Conservation (phyloP, 2,888 invertebrate species). For the Philaethria dido region DNA sequence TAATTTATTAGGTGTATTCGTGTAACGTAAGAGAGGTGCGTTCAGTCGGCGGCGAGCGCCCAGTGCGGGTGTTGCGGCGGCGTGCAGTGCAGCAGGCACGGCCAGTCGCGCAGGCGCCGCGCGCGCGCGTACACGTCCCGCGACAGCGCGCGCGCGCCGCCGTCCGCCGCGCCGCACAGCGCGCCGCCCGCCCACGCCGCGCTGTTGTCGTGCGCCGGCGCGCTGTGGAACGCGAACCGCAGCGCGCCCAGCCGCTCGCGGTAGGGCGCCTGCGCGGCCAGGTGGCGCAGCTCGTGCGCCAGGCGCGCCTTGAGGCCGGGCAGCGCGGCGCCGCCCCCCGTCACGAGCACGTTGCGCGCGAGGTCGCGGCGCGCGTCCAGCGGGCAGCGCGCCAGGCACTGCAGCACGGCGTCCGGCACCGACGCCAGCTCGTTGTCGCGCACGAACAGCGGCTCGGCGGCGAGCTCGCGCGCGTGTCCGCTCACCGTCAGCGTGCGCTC, state of each 20-base stretch:
- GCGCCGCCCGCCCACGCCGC: constrained; percentile 94
- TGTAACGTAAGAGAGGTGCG: neutral
- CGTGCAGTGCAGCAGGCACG: constrained; percentile 85
- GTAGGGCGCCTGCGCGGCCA: constrained; percentile 86
- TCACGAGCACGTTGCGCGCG: constrained; percentile 92
- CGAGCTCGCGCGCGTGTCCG: constrained; percentile 89
- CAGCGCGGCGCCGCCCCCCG: constrained; percentile 93
- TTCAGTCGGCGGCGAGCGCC: constrained; percentile 27
- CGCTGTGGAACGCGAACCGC: constrained; percentile 89
- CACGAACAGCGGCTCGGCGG: constrained; percentile 93
- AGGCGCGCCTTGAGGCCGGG: constrained; percentile 93
- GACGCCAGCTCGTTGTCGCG: constrained; percentile 87
- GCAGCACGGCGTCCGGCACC: constrained; percentile 92
- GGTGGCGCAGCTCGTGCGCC: constrained; percentile 88
- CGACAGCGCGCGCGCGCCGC: constrained; percentile 88
- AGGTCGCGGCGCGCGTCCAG: constrained; percentile 91
- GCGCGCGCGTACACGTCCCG: constrained; percentile 88
- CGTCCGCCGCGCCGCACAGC: constrained; percentile 68
- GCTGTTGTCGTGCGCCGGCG: constrained; percentile 90
- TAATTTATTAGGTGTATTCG: neutral
- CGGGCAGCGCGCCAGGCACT: constrained; percentile 88
- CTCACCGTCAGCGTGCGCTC: constrained; percentile 86
- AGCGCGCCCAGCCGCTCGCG: constrained; percentile 57
- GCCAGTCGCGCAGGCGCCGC: constrained; percentile 94
- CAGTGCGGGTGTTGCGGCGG: constrained; percentile 62